These are phyloP conservation scores for Macrophya annulata DNA, from an alignment of 2,888 invertebrate genomes.

Conservation along the genomic window DNA sequence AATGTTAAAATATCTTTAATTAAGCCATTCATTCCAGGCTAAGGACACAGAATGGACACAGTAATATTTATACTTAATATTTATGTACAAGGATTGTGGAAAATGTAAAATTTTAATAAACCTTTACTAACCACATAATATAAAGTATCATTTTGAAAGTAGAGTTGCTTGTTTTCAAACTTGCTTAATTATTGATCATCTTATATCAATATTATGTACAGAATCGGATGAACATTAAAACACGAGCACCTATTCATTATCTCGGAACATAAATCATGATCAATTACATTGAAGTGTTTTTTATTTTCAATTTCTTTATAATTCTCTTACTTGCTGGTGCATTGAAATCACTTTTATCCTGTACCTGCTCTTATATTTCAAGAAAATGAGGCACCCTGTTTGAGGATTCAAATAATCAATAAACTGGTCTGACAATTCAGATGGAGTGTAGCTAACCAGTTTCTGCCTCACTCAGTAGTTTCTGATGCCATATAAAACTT, in stretches of 20 bases:
- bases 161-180: background rate
- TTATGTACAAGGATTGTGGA: slow-evolving; percentile 19
- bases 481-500: background rate
- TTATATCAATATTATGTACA: background rate
- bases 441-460: background rate
- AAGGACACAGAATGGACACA: background rate
- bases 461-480: background rate
- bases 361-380: background rate
- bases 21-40: background rate
- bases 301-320: background rate
- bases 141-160: background rate
- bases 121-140: background rate
- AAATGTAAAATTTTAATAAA: slow-evolving; percentile 45
- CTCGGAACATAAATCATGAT: background rate
- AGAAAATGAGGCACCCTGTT: slow-evolving; percentile 48
- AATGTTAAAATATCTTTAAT: background rate
- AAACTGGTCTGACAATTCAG: slow-evolving; percentile 26
- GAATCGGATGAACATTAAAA: background rate
- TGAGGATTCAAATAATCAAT: slow-evolving; percentile 49
- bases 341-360: background rate
- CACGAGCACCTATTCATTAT: background rate
- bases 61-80: slow-evolving; percentile 31
- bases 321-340: background rate
- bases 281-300: background rate
- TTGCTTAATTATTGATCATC: background rate